phyloP scores from a whole-genome alignment of 64 coral and sea anemone species.

The Cladopsammia gracilis region DNA sequence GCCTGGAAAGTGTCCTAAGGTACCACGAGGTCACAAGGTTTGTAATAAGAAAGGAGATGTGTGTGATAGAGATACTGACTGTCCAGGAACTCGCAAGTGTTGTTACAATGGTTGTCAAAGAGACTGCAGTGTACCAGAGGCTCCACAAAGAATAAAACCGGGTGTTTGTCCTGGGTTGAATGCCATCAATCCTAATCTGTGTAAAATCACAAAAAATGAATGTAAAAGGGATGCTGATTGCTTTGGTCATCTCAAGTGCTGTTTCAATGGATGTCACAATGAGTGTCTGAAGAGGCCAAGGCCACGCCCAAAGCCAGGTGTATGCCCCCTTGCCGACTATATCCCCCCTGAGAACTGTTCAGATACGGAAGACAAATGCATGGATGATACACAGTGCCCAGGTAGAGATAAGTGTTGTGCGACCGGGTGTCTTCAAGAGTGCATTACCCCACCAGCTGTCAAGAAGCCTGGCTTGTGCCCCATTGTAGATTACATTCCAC shows the following conservation, averaged over 20 bases:
- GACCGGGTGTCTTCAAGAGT: constrained; percentile 66
- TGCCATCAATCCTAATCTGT: constrained; percentile 30
- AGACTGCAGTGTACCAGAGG: constrained; percentile 34
- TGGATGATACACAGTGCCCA: constrained; percentile 46
- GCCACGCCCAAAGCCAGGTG: constrained; percentile 39
- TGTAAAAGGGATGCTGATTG: constrained; percentile 64
- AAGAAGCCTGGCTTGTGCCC: constrained; percentile 59
- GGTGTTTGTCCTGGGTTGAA: constrained; percentile 37
- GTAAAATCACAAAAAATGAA: constrained; percentile 58
- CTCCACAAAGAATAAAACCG: constrained; percentile 31
- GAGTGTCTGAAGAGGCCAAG: constrained; percentile 42
- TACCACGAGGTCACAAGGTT: neutral
- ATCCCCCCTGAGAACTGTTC: constrained; percentile 53
- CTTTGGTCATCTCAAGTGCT: constrained; percentile 66
- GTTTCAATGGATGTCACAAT: constrained; percentile 52
- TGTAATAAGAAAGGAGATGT: constrained; percentile 28
- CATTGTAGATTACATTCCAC: constrained; percentile 31
- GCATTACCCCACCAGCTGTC: constrained; percentile 46
- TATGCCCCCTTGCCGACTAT: constrained; percentile 47
- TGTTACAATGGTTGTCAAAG: constrained; percentile 56
- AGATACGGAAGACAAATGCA: constrained; percentile 33
- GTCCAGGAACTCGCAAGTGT: constrained; percentile 58
- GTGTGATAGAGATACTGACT: constrained; percentile 46
- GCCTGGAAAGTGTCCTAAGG: constrained; percentile 52
- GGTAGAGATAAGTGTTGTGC: constrained; percentile 58